phyloP scores from a whole-genome alignment of 2,113 vertebrate genomes.

The Urocolius indicus region DNA sequence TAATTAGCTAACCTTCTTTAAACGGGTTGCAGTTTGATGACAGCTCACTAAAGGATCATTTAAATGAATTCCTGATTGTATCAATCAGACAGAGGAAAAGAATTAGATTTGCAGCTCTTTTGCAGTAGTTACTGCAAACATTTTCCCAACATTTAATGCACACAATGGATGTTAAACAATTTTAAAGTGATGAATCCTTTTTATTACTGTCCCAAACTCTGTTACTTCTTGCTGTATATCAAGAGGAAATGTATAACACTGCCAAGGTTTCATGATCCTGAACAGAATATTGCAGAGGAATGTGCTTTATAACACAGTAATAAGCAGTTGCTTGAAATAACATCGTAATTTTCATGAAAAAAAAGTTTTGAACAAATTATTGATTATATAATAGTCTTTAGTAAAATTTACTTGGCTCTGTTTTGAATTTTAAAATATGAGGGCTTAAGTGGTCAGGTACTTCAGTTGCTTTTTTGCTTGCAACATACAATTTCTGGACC shows the following conservation, averaged over 20 bases:
- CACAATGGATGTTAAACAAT: conserved; percentile 45
- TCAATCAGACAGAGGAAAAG: conserved; percentile 48
- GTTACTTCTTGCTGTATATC: conserved; percentile 43
- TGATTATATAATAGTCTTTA: conserved; percentile 63
- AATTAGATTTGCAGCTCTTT: conserved; percentile 46
- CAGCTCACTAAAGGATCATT: conserved; percentile 68
- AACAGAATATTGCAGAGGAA: conserved; percentile 35
- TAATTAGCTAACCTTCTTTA: conserved; percentile 78
- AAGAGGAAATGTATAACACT: conserved; percentile 28
- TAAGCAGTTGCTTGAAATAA: conserved; percentile 57
- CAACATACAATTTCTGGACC: conserved; percentile 11
- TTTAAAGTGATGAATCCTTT: conserved; percentile 52
- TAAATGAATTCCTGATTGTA: conserved; percentile 62
- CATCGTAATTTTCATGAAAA: conserved; percentile 54
- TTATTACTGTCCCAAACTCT: conserved; percentile 59
- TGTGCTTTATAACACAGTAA: conserved; percentile 42
- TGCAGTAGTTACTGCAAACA: conserved; percentile 56
- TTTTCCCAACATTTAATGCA: conserved; percentile 61
- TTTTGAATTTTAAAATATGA: conserved; percentile 49
- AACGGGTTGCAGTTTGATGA: conserved; percentile 74
- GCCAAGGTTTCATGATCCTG: conserved; percentile 36
- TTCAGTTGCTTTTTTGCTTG: conserved; percentile 35
- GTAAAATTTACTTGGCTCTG: conserved; percentile 67
- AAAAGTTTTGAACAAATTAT: conserved; percentile 66
- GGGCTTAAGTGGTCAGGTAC: conserved; percentile 42